Percentiles rank a stretch among this genome's conserved stretches.
Conservation (phyloP, 2,888 invertebrate species). For the Hydropsyche betteni region DNA sequence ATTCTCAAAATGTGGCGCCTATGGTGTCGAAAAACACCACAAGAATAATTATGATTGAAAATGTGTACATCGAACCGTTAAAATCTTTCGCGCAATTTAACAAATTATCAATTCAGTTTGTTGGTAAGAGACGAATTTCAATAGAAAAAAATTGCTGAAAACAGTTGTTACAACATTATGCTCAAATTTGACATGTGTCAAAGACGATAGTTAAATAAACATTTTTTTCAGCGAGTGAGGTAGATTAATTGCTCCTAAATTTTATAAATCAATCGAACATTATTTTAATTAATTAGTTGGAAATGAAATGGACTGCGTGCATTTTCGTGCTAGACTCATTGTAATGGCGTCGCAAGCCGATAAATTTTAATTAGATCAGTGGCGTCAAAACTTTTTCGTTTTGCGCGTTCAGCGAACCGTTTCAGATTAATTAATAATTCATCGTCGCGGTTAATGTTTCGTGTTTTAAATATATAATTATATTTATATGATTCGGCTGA, state of each 20-base stretch:
- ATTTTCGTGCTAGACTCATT: not conserved
- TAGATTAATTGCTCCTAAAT: constrained; percentile 3
- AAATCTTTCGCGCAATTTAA: no score
- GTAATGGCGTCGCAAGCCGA: constrained; percentile 13
- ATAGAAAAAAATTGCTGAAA: constrained; percentile 7
- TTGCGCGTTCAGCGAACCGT: constrained; percentile 16
- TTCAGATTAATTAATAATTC: constrained; percentile 6
- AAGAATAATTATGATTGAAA: no score
- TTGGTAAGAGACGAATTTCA: no score
- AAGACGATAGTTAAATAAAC: constrained; percentile 42
- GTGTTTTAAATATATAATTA: constrained; percentile 1
- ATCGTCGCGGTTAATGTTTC: not conserved
- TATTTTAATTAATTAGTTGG: no score
- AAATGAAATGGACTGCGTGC: no score
- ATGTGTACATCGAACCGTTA: no score
- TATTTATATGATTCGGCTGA: not conserved
- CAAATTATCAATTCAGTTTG: no score
- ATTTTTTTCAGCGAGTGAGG: constrained; percentile 1
- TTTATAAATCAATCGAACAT: not conserved
- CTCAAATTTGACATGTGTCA: constrained; percentile 45
- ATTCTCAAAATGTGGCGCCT: no score
- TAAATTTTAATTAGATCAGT: constrained; percentile 25
- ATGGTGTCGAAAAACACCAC: no score
- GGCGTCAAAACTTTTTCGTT: constrained; percentile 22
- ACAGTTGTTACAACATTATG: constrained; percentile 47